phyloP scores from a whole-genome alignment of 1,140 invertebrate genomes.

The Oncopodura yosiiana region DNA sequence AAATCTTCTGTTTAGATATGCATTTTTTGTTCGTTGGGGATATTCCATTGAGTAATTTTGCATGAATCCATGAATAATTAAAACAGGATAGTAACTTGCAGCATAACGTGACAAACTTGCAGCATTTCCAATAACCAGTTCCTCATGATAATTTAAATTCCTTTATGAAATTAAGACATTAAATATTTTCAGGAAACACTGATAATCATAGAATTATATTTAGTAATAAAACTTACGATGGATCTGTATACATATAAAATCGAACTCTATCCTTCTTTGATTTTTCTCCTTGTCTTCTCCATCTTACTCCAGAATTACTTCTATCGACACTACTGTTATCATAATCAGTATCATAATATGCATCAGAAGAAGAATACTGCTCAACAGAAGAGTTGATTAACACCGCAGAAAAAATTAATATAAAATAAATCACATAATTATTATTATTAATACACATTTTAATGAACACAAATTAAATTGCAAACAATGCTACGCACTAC shows the following conservation, averaged over 20 bases:
- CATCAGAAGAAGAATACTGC: neutral
- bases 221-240: conserved; percentile 4
- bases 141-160: conserved; percentile 17
- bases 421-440: no score
- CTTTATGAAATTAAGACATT: conserved; percentile 3
- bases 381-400: neutral
- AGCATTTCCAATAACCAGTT: conserved; percentile 23
- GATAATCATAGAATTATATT: neutral
- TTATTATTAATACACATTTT: neutral
- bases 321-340: no score
- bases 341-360: neutral
- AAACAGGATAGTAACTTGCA: conserved; percentile 7
- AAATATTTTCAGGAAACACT: neutral
- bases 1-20: no score
- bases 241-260: conserved; percentile 17
- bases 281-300: neutral
- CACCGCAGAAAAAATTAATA: neutral
- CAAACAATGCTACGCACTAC: no score
- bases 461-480: no score
- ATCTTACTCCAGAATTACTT: no score
- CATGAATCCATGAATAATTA: conserved; percentile 26
- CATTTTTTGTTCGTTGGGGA: conserved; percentile 21
- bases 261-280: conserved; percentile 5
- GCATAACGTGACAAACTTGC: conserved; percentile 17
- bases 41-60: conserved; percentile 16